Conservation (phyloP, 2,113 vertebrate species). For the Triplophysa siluroides region DNA sequence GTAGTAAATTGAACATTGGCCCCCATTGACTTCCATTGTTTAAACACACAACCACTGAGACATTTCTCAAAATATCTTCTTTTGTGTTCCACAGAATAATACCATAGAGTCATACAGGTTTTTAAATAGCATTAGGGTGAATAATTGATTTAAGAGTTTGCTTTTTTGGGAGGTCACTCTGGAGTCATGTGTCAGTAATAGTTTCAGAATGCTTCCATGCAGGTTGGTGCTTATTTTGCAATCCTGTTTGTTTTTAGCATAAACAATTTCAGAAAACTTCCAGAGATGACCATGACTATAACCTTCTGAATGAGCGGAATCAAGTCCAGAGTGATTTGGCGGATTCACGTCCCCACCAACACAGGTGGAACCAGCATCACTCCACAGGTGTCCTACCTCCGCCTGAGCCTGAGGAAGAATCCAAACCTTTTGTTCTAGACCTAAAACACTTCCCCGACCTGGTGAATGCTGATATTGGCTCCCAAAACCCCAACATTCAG, state of each 20-base stretch:
- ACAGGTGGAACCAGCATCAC: slow-evolving; percentile 67
- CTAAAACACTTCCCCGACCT: slow-evolving; percentile 85
- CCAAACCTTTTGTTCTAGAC: slow-evolving; percentile 80
- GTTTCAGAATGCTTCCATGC: neutral
- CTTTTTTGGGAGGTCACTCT: neutral
- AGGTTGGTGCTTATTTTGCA: neutral
- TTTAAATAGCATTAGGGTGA: too few relatives aligned
- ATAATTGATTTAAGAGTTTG: too few relatives aligned
- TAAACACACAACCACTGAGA: too few relatives aligned
- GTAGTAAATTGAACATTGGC: too few relatives aligned
- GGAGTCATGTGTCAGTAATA: neutral
- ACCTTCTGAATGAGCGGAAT: slow-evolving; percentile 61
- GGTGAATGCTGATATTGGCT: slow-evolving; percentile 79
- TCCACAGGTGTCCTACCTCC: slow-evolving; percentile 60
- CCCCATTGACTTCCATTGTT: too few relatives aligned
- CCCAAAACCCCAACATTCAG: slow-evolving; percentile 92
- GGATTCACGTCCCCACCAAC: slow-evolving; percentile 64
- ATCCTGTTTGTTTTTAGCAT: slow-evolving; percentile 62
- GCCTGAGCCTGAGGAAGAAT: slow-evolving; percentile 66
- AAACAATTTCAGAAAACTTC: slow-evolving; percentile 62
- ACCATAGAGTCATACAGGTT: too few relatives aligned
- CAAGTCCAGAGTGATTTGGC: slow-evolving; percentile 71
- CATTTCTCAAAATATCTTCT: too few relatives aligned
- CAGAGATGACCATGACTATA: slow-evolving; percentile 56
- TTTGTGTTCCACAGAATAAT: too few relatives aligned